Base-by-base conservation (phyloP, 2,888 invertebrate species). In the Leucophenga maculata region DNA sequence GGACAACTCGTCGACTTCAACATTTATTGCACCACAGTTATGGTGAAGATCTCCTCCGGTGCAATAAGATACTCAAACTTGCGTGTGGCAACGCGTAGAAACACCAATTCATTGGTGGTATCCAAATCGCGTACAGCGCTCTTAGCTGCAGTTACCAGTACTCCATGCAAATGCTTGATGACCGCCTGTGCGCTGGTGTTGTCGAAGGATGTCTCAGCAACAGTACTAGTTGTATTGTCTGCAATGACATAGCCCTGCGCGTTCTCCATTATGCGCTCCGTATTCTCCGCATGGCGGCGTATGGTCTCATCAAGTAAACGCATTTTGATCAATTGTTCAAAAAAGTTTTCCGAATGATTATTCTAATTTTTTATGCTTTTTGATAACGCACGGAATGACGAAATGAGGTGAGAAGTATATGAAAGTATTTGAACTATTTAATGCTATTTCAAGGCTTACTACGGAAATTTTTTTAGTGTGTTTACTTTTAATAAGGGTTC, bases 41-140 rank as follows among this genome's bases (percentile, higher is more conserved):
- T 80, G 6, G 86, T 88, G 70, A 88, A 88, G 3, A 84, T 77
- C 0, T 82, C 76, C 67, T 88, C 85, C 0, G 86, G 84, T 0
- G 86, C 86, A 31, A 88, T 78, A 11, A 88, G 76, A 71, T 83
- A 86, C 71, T 88, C 88, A 46, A 76, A 78, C 70, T 87, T 87
- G 55, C 82, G 80, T 9, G 88, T 87, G n/a, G 71, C 78, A n/a
- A 88, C 80, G 3, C 88, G 79, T 55, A 88, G 69, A 72, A 82
- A 88, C 50, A 72, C 75, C 11, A 88, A 77, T 65, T 86, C 80
- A 69, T 88, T 87, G 14, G 80, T 75, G 39, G 85, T 76, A 70
- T 88, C 87, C 18, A 88, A 65, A 72, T 88, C 88, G 0, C 88
- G 82, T 1, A 88, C 71, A 6, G 78, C 77, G 69, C 87, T 88